Base-by-base conservation (phyloP, 2,888 invertebrate genomes). In the Atrina japonica region DNA sequence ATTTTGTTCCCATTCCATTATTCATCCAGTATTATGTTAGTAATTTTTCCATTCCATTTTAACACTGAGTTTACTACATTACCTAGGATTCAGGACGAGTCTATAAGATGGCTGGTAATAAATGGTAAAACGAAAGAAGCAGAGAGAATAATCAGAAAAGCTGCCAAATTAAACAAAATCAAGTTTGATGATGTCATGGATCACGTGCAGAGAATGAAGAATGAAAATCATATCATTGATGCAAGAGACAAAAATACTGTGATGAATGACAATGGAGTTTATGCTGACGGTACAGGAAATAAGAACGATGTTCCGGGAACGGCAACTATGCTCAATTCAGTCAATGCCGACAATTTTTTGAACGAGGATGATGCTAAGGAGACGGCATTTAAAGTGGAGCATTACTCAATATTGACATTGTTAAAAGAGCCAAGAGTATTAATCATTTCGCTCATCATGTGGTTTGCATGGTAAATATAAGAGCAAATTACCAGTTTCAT, bases 31-130 rank as follows among this genome's bases (percentile, higher is more conserved):
- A n/a, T n/a, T n/a, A n/a, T n/a, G n/a, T n/a, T n/a, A n/a, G n/a
- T n/a, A n/a, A n/a, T n/a, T n/a, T n/a, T n/a, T n/a, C n/a, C n/a
- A n/a, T n/a, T n/a, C n/a, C n/a, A n/a, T n/a, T n/a, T n/a, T n/a
- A n/a, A n/a, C n/a, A n/a, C n/a, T n/a, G n/a, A n/a, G n/a, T n/a
- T n/a, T n/a, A n/a, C n/a, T n/a, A n/a, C n/a, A n/a, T n/a, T 35
- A 35, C 11, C 35, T 35, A 86, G 86, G 78, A 63, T 81, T 23
- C 52, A 82, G n/a, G 84, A 86, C 25, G 88, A 88, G 65, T 88
- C 88, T 0, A 53, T 85, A 3, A 66, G 82, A n/a, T 88, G 87
- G 87, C 66, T 86, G 30, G 69, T 79, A 7, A 83, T 83, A 3
- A 83, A 84, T 60, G 80, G 79, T 3, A 81, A 70, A 52, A 69